Evolutionary conservation across 2,888 invertebrate species (phyloP).

Genomic region (Cryptus armator): DNA sequence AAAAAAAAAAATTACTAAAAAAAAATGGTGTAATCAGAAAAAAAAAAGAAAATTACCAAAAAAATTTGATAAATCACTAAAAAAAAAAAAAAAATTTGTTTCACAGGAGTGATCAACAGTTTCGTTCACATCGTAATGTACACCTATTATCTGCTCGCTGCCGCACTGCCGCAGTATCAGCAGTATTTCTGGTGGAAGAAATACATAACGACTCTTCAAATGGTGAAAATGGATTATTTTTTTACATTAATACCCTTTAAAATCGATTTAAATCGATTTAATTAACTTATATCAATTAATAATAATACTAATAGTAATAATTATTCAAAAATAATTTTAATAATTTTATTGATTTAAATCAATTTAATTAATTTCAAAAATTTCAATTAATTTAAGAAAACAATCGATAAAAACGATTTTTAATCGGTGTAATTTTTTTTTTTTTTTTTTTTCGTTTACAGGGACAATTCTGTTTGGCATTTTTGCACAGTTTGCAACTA

Average conservation of each 20-base stretch:
- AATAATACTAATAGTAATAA: background rate
- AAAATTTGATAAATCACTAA: background rate
- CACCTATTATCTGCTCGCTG: conserved; percentile 95
- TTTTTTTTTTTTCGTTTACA: conserved; percentile 84
- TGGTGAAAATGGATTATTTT: conserved; percentile 87
- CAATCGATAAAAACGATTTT: no score
- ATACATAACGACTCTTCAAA: conserved; percentile 95
- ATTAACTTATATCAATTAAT: background rate
- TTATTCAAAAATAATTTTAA: no score
- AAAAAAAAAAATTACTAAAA: background rate
- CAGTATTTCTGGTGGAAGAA: conserved; percentile 98
- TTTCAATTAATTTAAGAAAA: no score
- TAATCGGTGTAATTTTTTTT: background rate
- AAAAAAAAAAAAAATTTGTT: background rate
- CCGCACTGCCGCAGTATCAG: conserved; percentile 94
- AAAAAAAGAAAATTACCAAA: background rate
- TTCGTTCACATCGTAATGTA: conserved; percentile 99
- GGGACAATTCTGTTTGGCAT: conserved; percentile 96
- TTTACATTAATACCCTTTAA: background rate
- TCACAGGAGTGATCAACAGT: conserved; percentile 92
- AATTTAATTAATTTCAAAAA: no score
- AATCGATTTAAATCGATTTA: background rate
- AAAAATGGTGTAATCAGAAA: background rate
- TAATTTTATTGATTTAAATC: no score
- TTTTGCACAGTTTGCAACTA: conserved; percentile 94